Base-by-base conservation (phyloP, 2,113 vertebrate genomes). In the Butorides virescens region DNA sequence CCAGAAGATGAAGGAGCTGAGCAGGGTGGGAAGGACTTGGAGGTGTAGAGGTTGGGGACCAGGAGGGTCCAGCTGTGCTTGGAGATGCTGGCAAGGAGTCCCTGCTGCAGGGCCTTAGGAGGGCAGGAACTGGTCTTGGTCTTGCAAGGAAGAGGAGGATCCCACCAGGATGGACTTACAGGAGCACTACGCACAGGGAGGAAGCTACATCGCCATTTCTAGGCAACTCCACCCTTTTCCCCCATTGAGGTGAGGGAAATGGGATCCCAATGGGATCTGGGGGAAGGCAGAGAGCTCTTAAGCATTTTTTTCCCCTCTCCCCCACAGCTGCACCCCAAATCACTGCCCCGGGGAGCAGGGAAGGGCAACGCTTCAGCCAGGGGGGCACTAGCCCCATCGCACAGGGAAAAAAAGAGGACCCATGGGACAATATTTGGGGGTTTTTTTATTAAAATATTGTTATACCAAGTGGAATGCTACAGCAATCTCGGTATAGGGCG, bases 401-500 rank as follows among this genome's bases (percentile, higher is more conserved):
- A 11, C 8, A n/a, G 32, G 9, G 14, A 44, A 63, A 47, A 73
- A 92, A 81, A 71, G 65, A 90, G 44, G 18, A 67, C 2, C 7
- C 2, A 0, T 2, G 73, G 87, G 82, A 68, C 78, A 79, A 88
- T 91, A 88, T 95, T 94, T 82, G 73, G 44, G 5, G 0, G 36
- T 90, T 98, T 98, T 98, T 97, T 98, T 90, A 98, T 98, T 98
- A 98, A 98, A 98, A 98, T 98, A 98, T 92, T 97, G 95, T 98
- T 97, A 98, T 97, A 98, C 98, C 98, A 97, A 97, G 96, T 96
- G 97, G 98, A 98, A 98, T 98, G 98, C 98, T 97, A 97, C 98
- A 98, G 98, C 98, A 98, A 93, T 97, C 98, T 98, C 95, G 97
- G 98, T 97, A 98, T 95, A 97, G 93, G 97, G 98, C 21, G 96